phyloP scores from a whole-genome alignment of 1,140 invertebrate species.

The Ceratosolen fusciceps region DNA sequence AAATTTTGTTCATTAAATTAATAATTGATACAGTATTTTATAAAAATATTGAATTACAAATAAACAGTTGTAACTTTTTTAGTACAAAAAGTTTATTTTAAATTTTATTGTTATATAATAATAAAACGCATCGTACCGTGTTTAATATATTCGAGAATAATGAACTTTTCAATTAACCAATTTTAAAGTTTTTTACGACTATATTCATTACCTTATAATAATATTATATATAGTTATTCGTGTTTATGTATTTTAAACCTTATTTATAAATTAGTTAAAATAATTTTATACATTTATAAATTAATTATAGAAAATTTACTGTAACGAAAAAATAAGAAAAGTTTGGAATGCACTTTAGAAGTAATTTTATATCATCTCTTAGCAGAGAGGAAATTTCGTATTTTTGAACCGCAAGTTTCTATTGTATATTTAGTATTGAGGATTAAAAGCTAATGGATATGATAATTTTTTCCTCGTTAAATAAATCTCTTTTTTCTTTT shows the following conservation, averaged over 20 bases:
- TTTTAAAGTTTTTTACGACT: too few relatives aligned
- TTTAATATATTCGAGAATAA: too few relatives aligned
- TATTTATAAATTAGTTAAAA: not conserved
- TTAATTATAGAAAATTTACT: not conserved
- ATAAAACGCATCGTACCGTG: too few relatives aligned
- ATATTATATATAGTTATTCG: too few relatives aligned
- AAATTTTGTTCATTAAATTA: too few relatives aligned
- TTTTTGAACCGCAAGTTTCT: not conserved
- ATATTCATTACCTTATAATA: too few relatives aligned
- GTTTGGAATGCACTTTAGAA: not conserved
- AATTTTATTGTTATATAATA: too few relatives aligned
- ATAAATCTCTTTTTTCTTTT: not conserved
- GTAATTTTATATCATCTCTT: not conserved
- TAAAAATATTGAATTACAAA: too few relatives aligned
- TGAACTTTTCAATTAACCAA: too few relatives aligned
- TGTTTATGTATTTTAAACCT: not conserved
- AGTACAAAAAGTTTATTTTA: too few relatives aligned
- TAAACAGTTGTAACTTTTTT: too few relatives aligned
- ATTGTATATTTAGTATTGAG: not conserved
- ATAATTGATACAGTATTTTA: too few relatives aligned
- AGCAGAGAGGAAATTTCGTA: not conserved
- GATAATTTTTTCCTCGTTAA: not conserved
- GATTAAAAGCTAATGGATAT: slow-evolving; percentile 1
- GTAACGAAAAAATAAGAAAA: not conserved
- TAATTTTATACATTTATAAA: not conserved